Evolutionary conservation across 2,888 invertebrate genomes (phyloP).

Genomic region (Spilarctia lutea): DNA sequence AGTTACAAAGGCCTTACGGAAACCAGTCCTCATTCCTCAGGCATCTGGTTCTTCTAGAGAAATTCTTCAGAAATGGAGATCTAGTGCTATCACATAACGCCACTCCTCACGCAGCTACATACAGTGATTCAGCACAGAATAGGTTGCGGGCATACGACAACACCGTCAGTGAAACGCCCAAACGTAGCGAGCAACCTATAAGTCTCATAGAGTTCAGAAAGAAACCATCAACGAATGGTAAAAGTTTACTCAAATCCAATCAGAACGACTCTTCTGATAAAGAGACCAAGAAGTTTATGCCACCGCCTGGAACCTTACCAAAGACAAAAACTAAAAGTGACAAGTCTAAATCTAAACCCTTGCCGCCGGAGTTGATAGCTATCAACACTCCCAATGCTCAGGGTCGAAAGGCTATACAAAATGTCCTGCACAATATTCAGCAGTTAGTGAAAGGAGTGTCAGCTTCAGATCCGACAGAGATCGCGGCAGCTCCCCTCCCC

Average conservation of each 20-base stretch:
- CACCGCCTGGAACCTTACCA: conserved; percentile 67
- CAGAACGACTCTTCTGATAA: conserved; percentile 67
- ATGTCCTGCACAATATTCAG: conserved; percentile 81
- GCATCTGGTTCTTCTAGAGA: conserved; percentile 93
- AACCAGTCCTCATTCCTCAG: conserved; percentile 94
- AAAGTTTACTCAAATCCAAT: conserved; percentile 78
- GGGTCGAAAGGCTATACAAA: conserved; percentile 80
- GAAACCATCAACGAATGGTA: conserved; percentile 77
- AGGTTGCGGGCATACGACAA: conserved; percentile 92
- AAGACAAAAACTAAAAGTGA: conserved; percentile 67
- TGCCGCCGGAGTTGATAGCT: conserved; percentile 87
- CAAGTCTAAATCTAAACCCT: conserved; percentile 70
- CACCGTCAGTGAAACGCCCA: conserved; percentile 69
- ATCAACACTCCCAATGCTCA: conserved; percentile 83
- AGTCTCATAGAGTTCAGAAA: conserved; percentile 81
- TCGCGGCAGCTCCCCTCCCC: conserved; percentile 74
- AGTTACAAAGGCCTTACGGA: conserved; percentile 94
- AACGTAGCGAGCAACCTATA: conserved; percentile 67
- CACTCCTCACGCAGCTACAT: conserved; percentile 90
- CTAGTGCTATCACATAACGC: conserved; percentile 91
- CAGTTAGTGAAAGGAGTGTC: conserved; percentile 82
- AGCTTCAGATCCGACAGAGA: conserved; percentile 78
- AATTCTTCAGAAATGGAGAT: conserved; percentile 94
- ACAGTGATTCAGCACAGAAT: conserved; percentile 93
- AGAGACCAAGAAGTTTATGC: conserved; percentile 71